Evolutionary conservation across 2,113 vertebrate genomes (phyloP), one percentile per base, ranked within the genome.

Genomic region (Rhizomys pruinosus): DNA sequence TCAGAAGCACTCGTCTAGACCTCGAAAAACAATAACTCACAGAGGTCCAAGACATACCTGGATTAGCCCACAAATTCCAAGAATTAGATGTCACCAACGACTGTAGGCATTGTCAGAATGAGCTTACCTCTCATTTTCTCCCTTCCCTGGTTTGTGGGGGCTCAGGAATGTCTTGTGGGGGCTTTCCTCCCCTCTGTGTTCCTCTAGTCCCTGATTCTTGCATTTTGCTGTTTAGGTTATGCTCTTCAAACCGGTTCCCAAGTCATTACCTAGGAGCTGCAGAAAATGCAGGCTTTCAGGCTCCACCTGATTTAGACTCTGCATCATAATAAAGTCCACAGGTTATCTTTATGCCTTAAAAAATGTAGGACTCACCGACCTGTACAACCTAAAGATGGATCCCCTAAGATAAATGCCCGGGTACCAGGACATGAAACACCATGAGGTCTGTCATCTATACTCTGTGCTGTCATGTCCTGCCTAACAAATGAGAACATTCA

Each of bases 331-430:
- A 66, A 81, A n/a, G 61, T 71, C 52, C 61, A n/a, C 4, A 29
- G 64, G 3, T 79, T 59, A 52, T 81, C 81, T 87, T 66, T 55
- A 86, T 66, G 39, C 13, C 81, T 73, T 82, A 87, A 73, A 71
- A 78, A 80, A 95, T 91, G 11, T 5, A 79, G 47, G 73, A 52
- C 27, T 81, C 82, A 82, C 34, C 85, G 32, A 15, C 89, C 32
- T 85, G 23, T 34, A 25, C 2, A 9, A 59, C 34, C 13, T 94
- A 34, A 81, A 69, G 15, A 47, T 55, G 37, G n/a, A 82, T 44
- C 16, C 3, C 22, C 16, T 55, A 52, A 52, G 42, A 84, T 64
- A 72, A 85, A 85, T 55, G n/a, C 9, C 47, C 77, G 19, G 34
- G 91, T 27, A 44, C 55, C 12, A 29, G 57, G 42, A 77, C 57